phyloP scores from a whole-genome alignment of 2,797 vertebrate species.

The Nannoperca obscura region DNA sequence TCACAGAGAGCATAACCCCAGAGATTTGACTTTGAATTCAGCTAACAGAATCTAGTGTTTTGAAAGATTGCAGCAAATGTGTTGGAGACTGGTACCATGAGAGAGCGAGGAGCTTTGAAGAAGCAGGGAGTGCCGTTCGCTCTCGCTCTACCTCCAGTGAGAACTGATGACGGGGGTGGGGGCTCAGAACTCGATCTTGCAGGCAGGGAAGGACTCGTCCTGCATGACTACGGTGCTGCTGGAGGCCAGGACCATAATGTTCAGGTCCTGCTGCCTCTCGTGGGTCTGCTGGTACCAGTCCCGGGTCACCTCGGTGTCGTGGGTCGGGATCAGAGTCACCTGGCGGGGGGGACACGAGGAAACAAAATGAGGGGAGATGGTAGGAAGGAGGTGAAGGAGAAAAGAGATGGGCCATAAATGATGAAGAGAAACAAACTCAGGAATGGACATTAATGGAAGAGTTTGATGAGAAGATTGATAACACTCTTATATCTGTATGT shows the following conservation, averaged over 20 bases:
- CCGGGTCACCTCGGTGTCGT: constrained; percentile 97
- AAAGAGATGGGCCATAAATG: neutral
- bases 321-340: constrained; percentile 98
- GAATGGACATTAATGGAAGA: neutral
- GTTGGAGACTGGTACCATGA: constrained; percentile 57
- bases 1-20: constrained; percentile 53
- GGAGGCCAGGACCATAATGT: constrained; percentile 98
- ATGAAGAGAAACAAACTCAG: neutral
- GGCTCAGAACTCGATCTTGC: constrained; percentile 98
- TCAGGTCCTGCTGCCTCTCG: constrained; percentile 96
- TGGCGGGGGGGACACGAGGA: constrained; percentile 59
- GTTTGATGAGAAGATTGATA: neutral
- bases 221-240: constrained; percentile 99
- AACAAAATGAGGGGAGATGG: neutral
- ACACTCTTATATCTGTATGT: neutral
- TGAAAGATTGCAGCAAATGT: constrained; percentile 54
- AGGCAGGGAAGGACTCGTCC: constrained; percentile 98
- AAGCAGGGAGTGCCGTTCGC: constrained; percentile 48
- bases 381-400: neutral
- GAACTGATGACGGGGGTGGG: constrained; percentile 41
- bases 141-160: constrained; percentile 43
- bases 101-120: constrained; percentile 59
- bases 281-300: constrained; percentile 99
- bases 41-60: constrained; percentile 57
- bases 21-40: constrained; percentile 50